Percentiles rank a stretch among this genome's conserved stretches.
These are phyloP conservation scores for Campylomormyrus tamandua DNA, from an alignment of 2,113 vertebrate genomes.

Conservation along the genomic window DNA sequence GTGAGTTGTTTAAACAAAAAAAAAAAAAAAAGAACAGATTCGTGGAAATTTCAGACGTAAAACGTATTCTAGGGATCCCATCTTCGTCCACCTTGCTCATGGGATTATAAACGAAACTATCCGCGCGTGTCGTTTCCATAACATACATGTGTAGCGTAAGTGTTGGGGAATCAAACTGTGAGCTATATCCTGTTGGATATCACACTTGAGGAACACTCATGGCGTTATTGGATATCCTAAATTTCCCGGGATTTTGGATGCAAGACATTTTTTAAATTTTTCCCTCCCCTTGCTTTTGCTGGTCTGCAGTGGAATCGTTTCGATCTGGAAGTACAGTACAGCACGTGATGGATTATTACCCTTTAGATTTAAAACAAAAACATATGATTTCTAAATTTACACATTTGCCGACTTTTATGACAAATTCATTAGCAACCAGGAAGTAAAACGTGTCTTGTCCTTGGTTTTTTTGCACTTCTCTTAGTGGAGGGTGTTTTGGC, in stretches of 20 bases:
- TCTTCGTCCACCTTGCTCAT: constrained; percentile 56
- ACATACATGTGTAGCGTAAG: constrained; percentile 48
- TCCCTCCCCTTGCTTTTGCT: neutral
- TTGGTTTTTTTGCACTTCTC: constrained; percentile 12
- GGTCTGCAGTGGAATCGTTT: constrained; percentile 34
- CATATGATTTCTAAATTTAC: constrained; percentile 17
- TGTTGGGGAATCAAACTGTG: constrained; percentile 51
- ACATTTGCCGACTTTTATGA: neutral
- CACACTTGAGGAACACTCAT: constrained; percentile 53
- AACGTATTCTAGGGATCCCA: constrained; percentile 62
- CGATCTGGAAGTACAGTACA: constrained; percentile 49
- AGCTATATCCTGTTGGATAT: constrained; percentile 57
- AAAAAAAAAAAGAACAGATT: constrained; percentile 37
- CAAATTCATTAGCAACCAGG: neutral
- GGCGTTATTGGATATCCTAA: constrained; percentile 56
- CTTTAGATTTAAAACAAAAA: constrained; percentile 34
- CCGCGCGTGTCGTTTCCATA: constrained; percentile 44
- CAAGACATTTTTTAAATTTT: constrained; percentile 2
- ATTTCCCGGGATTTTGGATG: constrained; percentile 34
- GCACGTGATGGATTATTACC: constrained; percentile 39
- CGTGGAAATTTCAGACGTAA: constrained; percentile 37
- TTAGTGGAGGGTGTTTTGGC: constrained; percentile 14
- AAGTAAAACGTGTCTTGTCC: constrained; percentile 6
- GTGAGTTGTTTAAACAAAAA: constrained; percentile 47
- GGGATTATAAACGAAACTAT: constrained; percentile 51